Evolutionary conservation across 2,888 invertebrate genomes (phyloP).

Genomic region (Litoditis marina): DNA sequence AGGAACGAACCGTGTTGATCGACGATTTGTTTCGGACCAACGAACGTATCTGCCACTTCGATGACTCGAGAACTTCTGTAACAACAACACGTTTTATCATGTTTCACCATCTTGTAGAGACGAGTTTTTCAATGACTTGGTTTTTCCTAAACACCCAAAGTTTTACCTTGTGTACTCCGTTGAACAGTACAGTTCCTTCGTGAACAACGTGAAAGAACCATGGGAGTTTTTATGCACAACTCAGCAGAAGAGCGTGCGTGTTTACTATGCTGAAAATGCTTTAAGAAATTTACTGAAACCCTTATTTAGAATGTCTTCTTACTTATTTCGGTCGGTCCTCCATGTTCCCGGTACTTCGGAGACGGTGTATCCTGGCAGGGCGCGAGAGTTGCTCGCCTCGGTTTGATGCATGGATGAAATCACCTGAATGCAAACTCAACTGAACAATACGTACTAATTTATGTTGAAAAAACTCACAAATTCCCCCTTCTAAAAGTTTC

Average conservation of each 20-base stretch:
- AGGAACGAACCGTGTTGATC: constrained; percentile 45
- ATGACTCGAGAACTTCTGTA: constrained; percentile 51
- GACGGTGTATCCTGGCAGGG: constrained; percentile 59
- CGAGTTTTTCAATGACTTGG: no score
- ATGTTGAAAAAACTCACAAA: no score
- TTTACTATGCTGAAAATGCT: no score
- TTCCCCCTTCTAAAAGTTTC: no score
- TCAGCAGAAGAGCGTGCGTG: no score
- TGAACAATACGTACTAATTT: no score
- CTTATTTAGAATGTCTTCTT: no score
- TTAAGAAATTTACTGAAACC: no score
- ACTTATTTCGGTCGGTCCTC: constrained; percentile 41
- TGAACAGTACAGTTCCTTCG: no score
- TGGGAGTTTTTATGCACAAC: not conserved
- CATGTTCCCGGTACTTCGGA: constrained; percentile 58
- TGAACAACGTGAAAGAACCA: not conserved
- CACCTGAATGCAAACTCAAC: not conserved
- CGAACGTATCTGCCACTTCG: constrained; percentile 62
- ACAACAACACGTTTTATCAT: no score
- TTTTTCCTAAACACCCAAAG: not conserved
- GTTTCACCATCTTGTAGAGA: no score
- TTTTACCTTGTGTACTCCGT: not conserved
- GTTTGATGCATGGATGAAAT: constrained; percentile 9
- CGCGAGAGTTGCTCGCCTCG: constrained; percentile 9
- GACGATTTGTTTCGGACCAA: constrained; percentile 38